A percentile compares a stretch with the other conserved stretches of the same genome.
Evolutionary conservation across 2,113 vertebrate species (phyloP).

Genomic region (Panthera tigris): DNA sequence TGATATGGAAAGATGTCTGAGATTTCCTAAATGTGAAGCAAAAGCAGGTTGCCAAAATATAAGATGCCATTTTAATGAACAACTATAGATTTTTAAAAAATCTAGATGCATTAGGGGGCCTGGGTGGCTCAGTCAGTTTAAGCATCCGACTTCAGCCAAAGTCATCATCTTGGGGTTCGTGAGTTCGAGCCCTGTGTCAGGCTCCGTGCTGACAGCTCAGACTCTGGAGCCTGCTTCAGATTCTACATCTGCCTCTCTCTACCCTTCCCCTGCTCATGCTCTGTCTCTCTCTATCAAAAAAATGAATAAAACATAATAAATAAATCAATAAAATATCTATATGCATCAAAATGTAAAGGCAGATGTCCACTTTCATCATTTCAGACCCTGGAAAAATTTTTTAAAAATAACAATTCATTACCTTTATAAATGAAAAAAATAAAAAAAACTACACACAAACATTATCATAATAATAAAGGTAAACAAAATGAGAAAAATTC

Average conservation of each 20-base stretch:
- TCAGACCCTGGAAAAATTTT: neutral
- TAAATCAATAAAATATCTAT: neutral
- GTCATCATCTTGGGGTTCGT: too few species aligned
- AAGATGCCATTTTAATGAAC: neutral
- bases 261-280: too few species aligned
- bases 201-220: too few species aligned
- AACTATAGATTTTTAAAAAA: neutral
- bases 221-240: too few species aligned
- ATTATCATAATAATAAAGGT: neutral
- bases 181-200: too few species aligned
- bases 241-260: too few species aligned
- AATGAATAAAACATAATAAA: too few species aligned
- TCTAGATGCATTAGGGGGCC: neutral
- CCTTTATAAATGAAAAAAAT: neutral
- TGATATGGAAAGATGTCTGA: neutral
- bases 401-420: neutral
- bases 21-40: conserved; percentile 49
- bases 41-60: neutral
- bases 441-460: neutral
- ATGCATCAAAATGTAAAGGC: neutral
- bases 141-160: too few species aligned
- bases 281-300: too few species aligned
- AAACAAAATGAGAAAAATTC: conserved; percentile 45
- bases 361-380: neutral
- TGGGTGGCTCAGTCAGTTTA: too few species aligned